Conservation (phyloP, 2,113 vertebrate species). For the Melanocharis versteri region DNA sequence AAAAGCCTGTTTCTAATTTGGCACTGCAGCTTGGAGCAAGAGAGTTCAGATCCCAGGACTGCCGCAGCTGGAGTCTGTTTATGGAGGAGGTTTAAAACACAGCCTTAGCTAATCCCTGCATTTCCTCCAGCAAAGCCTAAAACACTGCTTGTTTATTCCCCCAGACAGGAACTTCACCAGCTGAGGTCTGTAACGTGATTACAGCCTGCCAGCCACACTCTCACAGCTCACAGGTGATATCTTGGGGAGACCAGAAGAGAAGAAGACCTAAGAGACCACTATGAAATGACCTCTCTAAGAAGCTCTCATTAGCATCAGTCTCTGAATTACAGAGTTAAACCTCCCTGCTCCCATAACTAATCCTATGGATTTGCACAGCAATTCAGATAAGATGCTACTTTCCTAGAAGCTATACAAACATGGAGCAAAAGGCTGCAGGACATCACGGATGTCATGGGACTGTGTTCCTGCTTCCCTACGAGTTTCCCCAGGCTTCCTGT, state of each 20-base stretch:
- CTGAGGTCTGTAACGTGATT: neutral
- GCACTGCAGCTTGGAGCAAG: neutral
- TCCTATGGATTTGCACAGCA: neutral
- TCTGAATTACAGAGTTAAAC: neutral
- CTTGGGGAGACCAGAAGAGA: neutral
- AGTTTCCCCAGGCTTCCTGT: neutral
- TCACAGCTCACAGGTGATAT: neutral
- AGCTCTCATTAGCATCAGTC: neutral
- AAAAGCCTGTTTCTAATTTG: constrained; percentile 32
- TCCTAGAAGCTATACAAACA: neutral
- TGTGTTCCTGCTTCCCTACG: neutral
- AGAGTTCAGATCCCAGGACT: neutral
- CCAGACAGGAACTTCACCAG: neutral
- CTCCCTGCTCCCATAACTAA: neutral
- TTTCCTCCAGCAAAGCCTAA: neutral
- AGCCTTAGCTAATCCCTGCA: neutral
- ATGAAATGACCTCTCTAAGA: neutral
- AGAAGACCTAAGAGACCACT: neutral
- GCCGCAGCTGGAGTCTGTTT: constrained; percentile 11
- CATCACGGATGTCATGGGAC: neutral
- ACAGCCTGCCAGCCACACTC: neutral
- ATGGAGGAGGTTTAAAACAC: constrained; percentile 1
- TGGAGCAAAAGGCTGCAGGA: neutral
- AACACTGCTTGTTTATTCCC: neutral
- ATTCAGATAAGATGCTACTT: neutral